phyloP scores from a whole-genome alignment of 2,888 invertebrate genomes.

The Harpalus rufipes region DNA sequence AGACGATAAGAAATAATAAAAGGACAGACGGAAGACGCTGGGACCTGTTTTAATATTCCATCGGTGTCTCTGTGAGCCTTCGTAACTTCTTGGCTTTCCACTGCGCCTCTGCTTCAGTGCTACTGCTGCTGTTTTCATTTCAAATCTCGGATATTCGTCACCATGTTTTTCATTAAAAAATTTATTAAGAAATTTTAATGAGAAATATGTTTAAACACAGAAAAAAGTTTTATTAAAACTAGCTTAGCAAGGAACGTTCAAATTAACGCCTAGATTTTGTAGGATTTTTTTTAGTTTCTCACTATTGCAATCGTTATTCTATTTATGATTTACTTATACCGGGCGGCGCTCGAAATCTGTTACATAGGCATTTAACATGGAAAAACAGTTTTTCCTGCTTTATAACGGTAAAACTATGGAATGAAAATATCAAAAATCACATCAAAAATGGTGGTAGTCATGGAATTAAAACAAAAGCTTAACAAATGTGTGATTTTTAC shows the following conservation, averaged over 20 bases:
- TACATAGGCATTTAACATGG: no score
- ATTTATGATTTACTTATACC: no score
- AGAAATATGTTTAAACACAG: constrained; percentile 23
- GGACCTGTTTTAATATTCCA: constrained; percentile 44
- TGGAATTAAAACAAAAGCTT: no score
- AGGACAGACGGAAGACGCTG: constrained; percentile 29
- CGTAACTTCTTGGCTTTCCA: neutral
- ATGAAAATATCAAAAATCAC: no score
- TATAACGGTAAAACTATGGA: no score
- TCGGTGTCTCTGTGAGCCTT: constrained; percentile 14
- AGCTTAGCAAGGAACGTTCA: neutral
- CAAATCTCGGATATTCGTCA: constrained; percentile 2
- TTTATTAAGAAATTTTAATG: constrained; percentile 37
- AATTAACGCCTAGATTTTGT: neutral
- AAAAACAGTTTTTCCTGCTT: no score
- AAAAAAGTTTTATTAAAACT: constrained; percentile 27
- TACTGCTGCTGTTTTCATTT: constrained; percentile 23
- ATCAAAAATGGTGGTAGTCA: no score
- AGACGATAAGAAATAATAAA: constrained; percentile 53
- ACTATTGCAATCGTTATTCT: no score
- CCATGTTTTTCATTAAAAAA: constrained; percentile 30
- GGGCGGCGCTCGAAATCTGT: no score
- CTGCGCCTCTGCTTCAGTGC: neutral
- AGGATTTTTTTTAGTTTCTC: no score
- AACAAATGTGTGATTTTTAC: no score